Base-by-base conservation (phyloP, 1,140 invertebrate species). In the Cheumatopsyche charites region DNA sequence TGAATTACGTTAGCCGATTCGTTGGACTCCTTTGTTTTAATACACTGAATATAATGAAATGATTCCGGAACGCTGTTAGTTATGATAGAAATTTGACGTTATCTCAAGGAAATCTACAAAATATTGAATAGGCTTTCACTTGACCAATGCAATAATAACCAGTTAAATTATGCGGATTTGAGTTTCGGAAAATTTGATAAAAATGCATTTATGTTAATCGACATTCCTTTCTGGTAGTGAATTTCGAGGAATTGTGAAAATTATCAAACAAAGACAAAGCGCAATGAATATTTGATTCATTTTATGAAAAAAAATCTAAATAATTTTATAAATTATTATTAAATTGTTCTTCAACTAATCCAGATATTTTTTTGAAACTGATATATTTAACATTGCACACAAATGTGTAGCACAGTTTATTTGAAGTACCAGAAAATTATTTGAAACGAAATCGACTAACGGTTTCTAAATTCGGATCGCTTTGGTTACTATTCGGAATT, bases 81-180 rank as follows among this genome's bases (percentile, higher is more conserved):
- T 73, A 70, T 70, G 72, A 73, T 68, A 73, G 72, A 67, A 67
- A 70, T 66, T 55, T 45, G 72, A 73, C 72, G 68, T 70, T 73
- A 73, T 73, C 72, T 9, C 11, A 29, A 7, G 13, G 15, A 41
- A 62, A 73, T 73, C 72, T 69, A 21, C 25, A 21, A 62, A 65
- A 55, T 70, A 70, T 42, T 43, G 29, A 67, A 73, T 69, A 65
- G 65, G n/a, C 49, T 67, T 67, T 67, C 65, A 55, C 23, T 19
- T 11, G 26, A 9, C 1, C 9, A 21, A 61, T 36, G 49, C 41
- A 58, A 61, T 68, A 61, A 68, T 68, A 55, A 41, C 47, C 12
- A 47, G 12, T 15, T 7, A 13, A 15, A 6, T 43, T 12, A 49
- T 55, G 67, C 67, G 42, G 67, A 17, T 17, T 68, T 61, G 47